Evolutionary conservation across 2,797 vertebrate species (phyloP).

Genomic region (Ambastaia sidthimunki): DNA sequence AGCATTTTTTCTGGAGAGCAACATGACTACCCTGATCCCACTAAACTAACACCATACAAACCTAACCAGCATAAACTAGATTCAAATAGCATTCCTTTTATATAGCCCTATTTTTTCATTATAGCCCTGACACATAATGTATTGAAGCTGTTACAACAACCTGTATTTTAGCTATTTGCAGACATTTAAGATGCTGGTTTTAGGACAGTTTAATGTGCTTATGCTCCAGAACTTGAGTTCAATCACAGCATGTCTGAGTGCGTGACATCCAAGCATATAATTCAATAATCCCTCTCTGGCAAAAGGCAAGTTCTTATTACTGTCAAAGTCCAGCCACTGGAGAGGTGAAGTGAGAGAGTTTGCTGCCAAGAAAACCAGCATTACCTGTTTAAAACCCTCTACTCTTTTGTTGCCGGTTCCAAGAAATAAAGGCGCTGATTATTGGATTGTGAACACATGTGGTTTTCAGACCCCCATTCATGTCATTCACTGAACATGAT

Average conservation of each 20-base stretch:
- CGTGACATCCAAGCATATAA: conserved; percentile 71
- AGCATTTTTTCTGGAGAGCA: too few species aligned
- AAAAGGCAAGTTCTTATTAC: conserved; percentile 81
- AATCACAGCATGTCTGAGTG: conserved; percentile 42
- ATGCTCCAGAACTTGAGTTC: conserved; percentile 41
- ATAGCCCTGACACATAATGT: neutral
- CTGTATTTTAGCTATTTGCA: conserved; percentile 36
- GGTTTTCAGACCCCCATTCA: conserved; percentile 43
- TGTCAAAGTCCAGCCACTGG: conserved; percentile 74
- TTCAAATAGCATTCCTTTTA: neutral
- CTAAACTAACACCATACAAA: neutral
- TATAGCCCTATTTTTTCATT: neutral
- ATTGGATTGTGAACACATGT: conserved; percentile 51
- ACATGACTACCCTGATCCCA: neutral
- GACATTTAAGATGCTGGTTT: conserved; percentile 43
- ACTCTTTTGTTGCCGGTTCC: conserved; percentile 26
- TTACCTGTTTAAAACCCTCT: conserved; percentile 47
- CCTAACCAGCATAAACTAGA: neutral
- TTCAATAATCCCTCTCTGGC: conserved; percentile 78
- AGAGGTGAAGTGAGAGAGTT: conserved; percentile 35
- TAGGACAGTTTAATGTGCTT: conserved; percentile 37
- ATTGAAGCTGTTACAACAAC: conserved; percentile 29
- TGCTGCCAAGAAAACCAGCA: conserved; percentile 52
- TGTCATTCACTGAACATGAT: conserved; percentile 37
- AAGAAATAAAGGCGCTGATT: conserved; percentile 27